A percentile compares a stretch with the other conserved stretches of the same genome.
These are phyloP conservation scores for Diploscapter pachys DNA, from an alignment of 1,140 invertebrate genomes.

Conservation along the genomic window DNA sequence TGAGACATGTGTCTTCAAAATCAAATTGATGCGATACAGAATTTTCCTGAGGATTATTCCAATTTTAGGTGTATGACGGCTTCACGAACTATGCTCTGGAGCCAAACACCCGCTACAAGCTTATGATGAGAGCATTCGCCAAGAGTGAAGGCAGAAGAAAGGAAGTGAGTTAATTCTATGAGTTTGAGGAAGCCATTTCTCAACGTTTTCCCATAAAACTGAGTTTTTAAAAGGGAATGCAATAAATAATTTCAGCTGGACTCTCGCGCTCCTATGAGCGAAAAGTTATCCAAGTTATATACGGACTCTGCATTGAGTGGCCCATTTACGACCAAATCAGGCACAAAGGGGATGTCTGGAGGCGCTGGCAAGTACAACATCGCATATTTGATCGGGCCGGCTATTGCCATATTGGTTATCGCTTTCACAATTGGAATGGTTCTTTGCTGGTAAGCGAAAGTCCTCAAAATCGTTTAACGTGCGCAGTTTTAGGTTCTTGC, in stretches of 20 bases:
- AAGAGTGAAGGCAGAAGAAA: slow-evolving; percentile 62
- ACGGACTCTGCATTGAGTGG: slow-evolving; percentile 77
- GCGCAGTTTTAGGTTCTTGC: slow-evolving; percentile 36
- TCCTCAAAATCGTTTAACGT: background rate
- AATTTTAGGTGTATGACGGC: slow-evolving; percentile 78
- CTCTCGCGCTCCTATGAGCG: slow-evolving; percentile 79
- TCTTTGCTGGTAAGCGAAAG: slow-evolving; percentile 49
- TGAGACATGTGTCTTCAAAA: no score
- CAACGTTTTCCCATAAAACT: background rate
- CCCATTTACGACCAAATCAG: slow-evolving; percentile 65
- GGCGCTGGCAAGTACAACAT: slow-evolving; percentile 73
- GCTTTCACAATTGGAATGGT: slow-evolving; percentile 60
- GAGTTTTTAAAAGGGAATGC: no score
- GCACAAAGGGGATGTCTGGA: slow-evolving; percentile 61
- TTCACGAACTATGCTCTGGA: slow-evolving; percentile 82
- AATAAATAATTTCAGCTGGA: slow-evolving; percentile 71
- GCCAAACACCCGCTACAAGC: slow-evolving; percentile 76
- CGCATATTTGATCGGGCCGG: slow-evolving; percentile 72
- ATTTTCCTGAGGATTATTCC: no score
- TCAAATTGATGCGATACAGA: no score
- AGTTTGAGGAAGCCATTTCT: background rate
- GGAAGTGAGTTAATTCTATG: slow-evolving; percentile 1
- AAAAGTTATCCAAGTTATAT: slow-evolving; percentile 74
- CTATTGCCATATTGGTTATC: slow-evolving; percentile 62
- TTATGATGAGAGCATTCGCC: slow-evolving; percentile 89